Base-by-base conservation (phyloP, 2,888 invertebrate genomes). In the Antitype chi region DNA sequence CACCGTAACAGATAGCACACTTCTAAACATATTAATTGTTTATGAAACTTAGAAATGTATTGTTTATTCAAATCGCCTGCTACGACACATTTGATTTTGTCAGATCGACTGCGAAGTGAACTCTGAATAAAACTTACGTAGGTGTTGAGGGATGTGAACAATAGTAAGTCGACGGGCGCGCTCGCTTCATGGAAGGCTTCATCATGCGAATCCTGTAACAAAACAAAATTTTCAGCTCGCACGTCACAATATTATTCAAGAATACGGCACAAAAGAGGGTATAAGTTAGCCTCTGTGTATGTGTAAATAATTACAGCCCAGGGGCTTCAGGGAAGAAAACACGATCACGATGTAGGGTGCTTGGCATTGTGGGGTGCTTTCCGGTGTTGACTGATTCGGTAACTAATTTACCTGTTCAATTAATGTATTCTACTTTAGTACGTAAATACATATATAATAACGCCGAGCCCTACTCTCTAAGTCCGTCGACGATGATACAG, bases 91-190 rank as follows among this genome's bases (percentile, higher is more conserved):
- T 59, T 60, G 11, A 28, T 57, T 66, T 70, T 74, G 64, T 17
- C n/a, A 52, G 38, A 20, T 15, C 55, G 64, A 43, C 59, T 28
- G 49, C 60, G n/a, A 59, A 3, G 17, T 60, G 53, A 62, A 49
- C 38, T 67, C 67, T 76, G 25, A 74, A 62, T 55, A 47, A 55
- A 60, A 85, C 85, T 85, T 84, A 85, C 85, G 59, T 64, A 81
- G 28, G 55, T 15, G 1, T 74, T 71, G 9, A 69, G 28, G 20
- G 85, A 70, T 9, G 69, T n/a, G 32, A 70, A 76, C 15, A 83
- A 32, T 17, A 85, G 57, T n/a, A 76, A 49, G 47, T 78, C 73
- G 38, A 62, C 79, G 23, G 72, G 63, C 55, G 53, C 59, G 60
- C 53, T 55, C 62, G 53, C 1, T 13, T n/a, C 52, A 23, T 69